Evolutionary conservation across 2,888 invertebrate genomes (phyloP).

Genomic region (Aethes cnicana): DNA sequence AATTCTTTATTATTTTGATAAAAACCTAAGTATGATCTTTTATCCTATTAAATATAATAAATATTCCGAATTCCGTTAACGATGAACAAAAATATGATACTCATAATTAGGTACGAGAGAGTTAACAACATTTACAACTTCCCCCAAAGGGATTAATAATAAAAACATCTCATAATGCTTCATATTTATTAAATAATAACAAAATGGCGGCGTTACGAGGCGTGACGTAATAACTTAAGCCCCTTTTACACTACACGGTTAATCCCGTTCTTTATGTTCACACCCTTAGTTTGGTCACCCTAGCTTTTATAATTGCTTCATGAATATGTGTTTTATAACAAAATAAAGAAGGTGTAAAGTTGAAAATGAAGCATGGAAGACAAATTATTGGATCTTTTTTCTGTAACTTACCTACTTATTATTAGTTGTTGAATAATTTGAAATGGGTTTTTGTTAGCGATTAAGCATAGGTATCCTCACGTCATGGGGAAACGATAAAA

Average conservation of each 20-base stretch:
- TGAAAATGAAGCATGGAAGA: background rate
- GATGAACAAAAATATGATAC: too few relatives aligned
- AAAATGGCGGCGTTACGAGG: slow-evolving; percentile 51
- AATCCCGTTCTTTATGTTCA: slow-evolving; percentile 68
- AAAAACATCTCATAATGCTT: slow-evolving; percentile 23
- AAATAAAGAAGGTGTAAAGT: slow-evolving; percentile 41
- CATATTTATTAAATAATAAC: slow-evolving; percentile 27
- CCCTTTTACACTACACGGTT: slow-evolving; percentile 59
- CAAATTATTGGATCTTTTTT: slow-evolving; percentile 15
- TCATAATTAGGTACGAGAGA: too few relatives aligned
- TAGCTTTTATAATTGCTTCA: slow-evolving; percentile 39
- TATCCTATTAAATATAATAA: too few relatives aligned
- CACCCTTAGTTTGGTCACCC: slow-evolving; percentile 59
- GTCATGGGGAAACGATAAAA: too few relatives aligned
- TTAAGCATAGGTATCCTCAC: too few relatives aligned
- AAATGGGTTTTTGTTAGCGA: background rate
- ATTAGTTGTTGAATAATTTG: too few relatives aligned
- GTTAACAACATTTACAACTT: slow-evolving; percentile 4
- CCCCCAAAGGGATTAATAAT: slow-evolving; percentile 25
- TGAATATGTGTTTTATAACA: slow-evolving; percentile 5
- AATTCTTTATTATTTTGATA: too few relatives aligned
- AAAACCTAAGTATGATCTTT: too few relatives aligned
- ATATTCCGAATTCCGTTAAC: too few relatives aligned
- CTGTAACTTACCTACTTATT: too few relatives aligned
- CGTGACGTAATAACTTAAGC: slow-evolving; percentile 75